Evolutionary conservation across 2,888 invertebrate species (phyloP).

Genomic region (Amiota communis): DNA sequence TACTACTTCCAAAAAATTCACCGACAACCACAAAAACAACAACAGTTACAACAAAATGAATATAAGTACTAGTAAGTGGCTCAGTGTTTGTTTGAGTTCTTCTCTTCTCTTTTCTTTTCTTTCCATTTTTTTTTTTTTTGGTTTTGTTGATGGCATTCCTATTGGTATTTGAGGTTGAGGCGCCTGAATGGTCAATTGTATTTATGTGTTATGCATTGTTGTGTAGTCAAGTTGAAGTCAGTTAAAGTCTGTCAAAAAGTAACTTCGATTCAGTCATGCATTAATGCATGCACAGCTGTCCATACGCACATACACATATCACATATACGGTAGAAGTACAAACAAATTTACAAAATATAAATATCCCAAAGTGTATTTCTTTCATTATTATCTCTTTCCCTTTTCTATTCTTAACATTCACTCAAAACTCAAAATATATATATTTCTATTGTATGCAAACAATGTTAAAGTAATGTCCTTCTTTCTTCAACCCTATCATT

Average conservation of each 20-base stretch:
- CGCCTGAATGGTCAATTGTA: neutral
- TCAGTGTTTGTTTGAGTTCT: neutral
- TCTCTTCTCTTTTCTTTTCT: no score
- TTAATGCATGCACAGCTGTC: constrained; percentile 1
- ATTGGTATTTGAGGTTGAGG: neutral
- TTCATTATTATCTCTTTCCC: constrained; percentile 2
- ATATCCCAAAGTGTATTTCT: no score
- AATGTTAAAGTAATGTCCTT: no score
- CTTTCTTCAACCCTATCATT: no score
- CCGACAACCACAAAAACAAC: neutral
- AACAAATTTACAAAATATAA: neutral
- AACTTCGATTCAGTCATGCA: constrained; percentile 18
- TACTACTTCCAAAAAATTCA: neutral
- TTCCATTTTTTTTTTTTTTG: no score
- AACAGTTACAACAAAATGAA: constrained; percentile 2
- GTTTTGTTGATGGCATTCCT: neutral
- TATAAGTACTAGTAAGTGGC: neutral
- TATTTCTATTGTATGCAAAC: no score
- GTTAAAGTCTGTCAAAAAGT: constrained; percentile 21
- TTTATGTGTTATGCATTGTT: neutral
- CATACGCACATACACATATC: no score
- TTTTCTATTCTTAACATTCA: neutral
- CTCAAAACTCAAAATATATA: no score
- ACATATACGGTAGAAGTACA: no score
- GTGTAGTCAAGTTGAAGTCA: neutral